Evolutionary conservation across 1,140 invertebrate genomes (phyloP).

Genomic region (Lordiphosa collinella): DNA sequence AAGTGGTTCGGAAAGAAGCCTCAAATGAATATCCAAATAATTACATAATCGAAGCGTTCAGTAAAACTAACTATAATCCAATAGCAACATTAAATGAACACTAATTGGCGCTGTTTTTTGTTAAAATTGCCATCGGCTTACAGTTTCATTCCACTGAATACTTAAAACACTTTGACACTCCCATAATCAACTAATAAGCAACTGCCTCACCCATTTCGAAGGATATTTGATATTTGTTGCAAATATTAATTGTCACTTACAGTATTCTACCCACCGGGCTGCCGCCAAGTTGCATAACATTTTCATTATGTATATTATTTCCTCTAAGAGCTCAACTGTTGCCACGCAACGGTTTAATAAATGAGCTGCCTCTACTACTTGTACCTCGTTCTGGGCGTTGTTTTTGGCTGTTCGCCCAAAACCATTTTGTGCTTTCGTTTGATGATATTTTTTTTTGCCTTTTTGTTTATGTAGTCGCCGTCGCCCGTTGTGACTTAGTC

Average conservation of each 20-base stretch:
- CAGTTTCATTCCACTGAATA: background rate
- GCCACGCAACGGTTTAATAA: conserved; percentile 59
- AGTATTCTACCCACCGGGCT: background rate
- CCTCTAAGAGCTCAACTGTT: conserved; percentile 19
- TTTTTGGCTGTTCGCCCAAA: conserved; percentile 21
- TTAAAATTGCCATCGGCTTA: too few species aligned
- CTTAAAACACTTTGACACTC: conserved; percentile 17
- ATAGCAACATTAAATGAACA: too few species aligned
- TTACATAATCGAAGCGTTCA: too few species aligned
- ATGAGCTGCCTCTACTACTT: conserved; percentile 23
- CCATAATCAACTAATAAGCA: conserved; percentile 6
- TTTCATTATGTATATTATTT: conserved; percentile 35
- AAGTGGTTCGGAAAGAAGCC: too few species aligned
- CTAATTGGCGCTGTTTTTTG: too few species aligned
- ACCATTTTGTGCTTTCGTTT: conserved; percentile 50
- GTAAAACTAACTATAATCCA: too few species aligned
- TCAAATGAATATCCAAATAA: too few species aligned
- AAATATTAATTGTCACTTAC: conserved; percentile 53
- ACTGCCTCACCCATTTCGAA: conserved; percentile 3
- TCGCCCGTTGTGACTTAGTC: conserved; percentile 45
- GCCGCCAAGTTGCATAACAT: conserved; percentile 31
- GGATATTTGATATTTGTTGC: conserved; percentile 40
- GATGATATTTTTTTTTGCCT: conserved; percentile 37
- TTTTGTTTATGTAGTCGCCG: conserved; percentile 39
- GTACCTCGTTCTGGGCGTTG: background rate